Conservation (phyloP, 2,797 vertebrate genomes). For the Sciaenops ocellatus region DNA sequence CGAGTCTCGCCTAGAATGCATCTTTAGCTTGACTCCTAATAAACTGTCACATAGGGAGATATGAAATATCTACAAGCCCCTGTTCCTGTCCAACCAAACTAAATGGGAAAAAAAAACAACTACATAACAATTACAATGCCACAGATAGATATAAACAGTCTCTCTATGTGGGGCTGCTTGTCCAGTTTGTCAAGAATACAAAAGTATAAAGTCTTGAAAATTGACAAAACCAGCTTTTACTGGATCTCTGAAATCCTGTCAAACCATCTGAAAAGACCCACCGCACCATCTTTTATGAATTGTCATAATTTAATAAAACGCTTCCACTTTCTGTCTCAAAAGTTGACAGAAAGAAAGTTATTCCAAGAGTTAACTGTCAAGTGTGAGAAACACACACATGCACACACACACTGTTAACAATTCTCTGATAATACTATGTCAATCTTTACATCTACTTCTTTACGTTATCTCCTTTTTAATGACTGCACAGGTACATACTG, state of each 20-base stretch:
- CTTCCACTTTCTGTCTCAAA: conserved; percentile 7
- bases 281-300: not conserved
- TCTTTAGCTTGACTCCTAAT: conserved; percentile 8
- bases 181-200: not conserved
- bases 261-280: not conserved
- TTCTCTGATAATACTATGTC: not conserved
- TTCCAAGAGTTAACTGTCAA: conserved; percentile 6
- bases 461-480: not conserved
- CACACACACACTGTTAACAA: not conserved
- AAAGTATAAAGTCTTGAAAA: not conserved
- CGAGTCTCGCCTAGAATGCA: conserved; percentile 1
- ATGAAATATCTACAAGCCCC: not conserved
- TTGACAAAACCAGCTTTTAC: conserved; percentile 2
- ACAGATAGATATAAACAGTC: conserved; percentile 10
- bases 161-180: not conserved
- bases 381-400: not conserved
- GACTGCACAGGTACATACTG: not conserved
- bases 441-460: not conserved
- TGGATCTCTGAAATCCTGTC: not conserved
- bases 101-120: conserved; percentile 11
- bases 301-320: conserved; percentile 13
- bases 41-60: conserved; percentile 6
- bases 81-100: conserved; percentile 7
- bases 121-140: not conserved
- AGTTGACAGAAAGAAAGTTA: not conserved